A percentile compares a stretch with the other conserved stretches of the same genome.
phyloP scores from a whole-genome alignment of 2,113 vertebrate genomes.

The Mormyrus iriodes region DNA sequence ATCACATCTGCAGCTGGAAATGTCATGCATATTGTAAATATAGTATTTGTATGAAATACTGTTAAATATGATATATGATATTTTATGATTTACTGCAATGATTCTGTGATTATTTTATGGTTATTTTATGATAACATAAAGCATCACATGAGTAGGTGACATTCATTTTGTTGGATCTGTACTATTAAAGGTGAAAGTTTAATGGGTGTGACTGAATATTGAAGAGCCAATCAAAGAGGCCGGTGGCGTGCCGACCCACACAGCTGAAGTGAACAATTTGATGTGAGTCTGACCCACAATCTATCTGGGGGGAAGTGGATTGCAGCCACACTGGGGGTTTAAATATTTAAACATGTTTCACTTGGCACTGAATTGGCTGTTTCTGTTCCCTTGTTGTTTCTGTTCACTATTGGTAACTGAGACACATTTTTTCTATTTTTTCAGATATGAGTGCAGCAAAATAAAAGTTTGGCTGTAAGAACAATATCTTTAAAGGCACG shows the following conservation, averaged over 20 bases:
- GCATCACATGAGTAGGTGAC: not conserved
- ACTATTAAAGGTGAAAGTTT: not conserved
- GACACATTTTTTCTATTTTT: constrained; percentile 10
- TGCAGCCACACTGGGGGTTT: constrained; percentile 12
- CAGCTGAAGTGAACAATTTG: constrained; percentile 14
- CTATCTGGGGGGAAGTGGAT: constrained; percentile 12
- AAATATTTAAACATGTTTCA: constrained; percentile 32
- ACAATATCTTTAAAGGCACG: not conserved
- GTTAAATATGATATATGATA: not conserved
- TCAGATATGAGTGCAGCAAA: not conserved
- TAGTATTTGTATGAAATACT: not conserved
- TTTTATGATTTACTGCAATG: not conserved
- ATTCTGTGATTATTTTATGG: not conserved
- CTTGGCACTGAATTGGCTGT: constrained; percentile 18
- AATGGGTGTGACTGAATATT: not conserved
- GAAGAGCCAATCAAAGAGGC: not conserved
- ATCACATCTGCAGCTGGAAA: not conserved
- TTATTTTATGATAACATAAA: not conserved
- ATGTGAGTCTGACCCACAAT: constrained; percentile 16
- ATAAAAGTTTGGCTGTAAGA: not conserved
- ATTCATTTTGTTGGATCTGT: not conserved
- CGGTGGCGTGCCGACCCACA: not conserved
- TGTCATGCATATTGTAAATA: not conserved
- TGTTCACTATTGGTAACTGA: constrained; percentile 17
- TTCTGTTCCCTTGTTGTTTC: constrained; percentile 15